Evolutionary conservation across 2,113 vertebrate genomes (phyloP).

Genomic region (Lophura nycthemera): DNA sequence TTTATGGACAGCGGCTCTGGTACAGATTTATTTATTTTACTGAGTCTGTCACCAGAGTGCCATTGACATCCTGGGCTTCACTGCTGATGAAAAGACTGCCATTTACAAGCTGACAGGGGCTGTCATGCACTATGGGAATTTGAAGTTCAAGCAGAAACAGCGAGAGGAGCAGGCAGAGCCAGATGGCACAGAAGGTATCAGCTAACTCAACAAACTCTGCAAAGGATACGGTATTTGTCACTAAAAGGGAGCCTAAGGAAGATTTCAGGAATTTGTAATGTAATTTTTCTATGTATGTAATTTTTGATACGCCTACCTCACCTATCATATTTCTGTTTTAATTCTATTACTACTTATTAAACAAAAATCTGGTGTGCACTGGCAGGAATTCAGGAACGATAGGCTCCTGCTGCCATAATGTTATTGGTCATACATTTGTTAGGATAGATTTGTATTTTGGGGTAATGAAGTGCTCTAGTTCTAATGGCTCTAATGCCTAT

Average conservation of each 20-base stretch:
- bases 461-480: neutral
- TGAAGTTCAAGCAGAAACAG: slow-evolving; percentile 91
- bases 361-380: neutral
- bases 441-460: neutral
- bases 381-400: neutral
- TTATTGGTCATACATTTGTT: neutral
- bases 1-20: neutral
- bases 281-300: neutral
- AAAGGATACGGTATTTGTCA: neutral
- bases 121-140: slow-evolving; percentile 87
- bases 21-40: neutral
- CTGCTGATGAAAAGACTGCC: slow-evolving; percentile 80
- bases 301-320: neutral
- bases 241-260: slow-evolving; percentile 2
- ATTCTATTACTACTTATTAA: neutral
- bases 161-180: slow-evolving; percentile 86
- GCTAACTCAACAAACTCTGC: neutral
- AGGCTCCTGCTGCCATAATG: neutral
- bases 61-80: slow-evolving; percentile 87
- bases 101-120: slow-evolving; percentile 90
- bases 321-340: neutral
- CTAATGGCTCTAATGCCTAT: neutral
- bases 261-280: neutral
- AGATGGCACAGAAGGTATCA: slow-evolving; percentile 85
- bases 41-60: slow-evolving; percentile 73